Evolutionary conservation across 2,888 invertebrate species (phyloP).

Genomic region (Diarsia dahlii): DNA sequence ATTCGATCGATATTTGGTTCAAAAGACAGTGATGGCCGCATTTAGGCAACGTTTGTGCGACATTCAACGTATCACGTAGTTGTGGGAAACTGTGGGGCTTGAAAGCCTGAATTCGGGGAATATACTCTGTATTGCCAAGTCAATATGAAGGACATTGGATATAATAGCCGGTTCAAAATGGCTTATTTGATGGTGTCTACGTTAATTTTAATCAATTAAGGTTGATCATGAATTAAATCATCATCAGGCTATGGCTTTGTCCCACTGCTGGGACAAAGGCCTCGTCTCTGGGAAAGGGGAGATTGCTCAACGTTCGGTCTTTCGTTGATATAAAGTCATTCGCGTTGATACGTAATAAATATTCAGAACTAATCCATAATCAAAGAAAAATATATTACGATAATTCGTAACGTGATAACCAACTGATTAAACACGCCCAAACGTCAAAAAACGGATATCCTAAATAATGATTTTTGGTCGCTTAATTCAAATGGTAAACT

Average conservation of each 20-base stretch:
- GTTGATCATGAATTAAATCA: neutral
- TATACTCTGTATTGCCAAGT: neutral
- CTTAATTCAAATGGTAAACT: constrained; percentile 86
- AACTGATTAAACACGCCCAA: neutral
- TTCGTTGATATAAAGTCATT: neutral
- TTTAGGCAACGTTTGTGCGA: constrained; percentile 6
- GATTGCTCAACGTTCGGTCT: neutral
- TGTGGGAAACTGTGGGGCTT: neutral
- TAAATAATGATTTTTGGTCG: constrained; percentile 68
- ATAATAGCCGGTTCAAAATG: neutral
- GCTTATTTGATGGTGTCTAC: neutral
- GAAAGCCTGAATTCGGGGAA: constrained; percentile 3
- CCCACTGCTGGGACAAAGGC: neutral
- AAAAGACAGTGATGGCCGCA: neutral
- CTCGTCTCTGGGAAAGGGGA: neutral
- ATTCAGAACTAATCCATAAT: neutral
- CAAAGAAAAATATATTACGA: neutral
- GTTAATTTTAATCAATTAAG: neutral
- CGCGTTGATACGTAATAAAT: neutral
- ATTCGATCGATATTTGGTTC: constrained; percentile 6
- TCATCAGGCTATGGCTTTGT: neutral
- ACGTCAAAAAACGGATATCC: constrained; percentile 29
- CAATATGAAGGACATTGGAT: neutral
- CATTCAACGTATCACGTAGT: neutral
- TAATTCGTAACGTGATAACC: neutral